Conservation (phyloP, 37 sponge, comb jelly and placozoan genomes). For the Beroe ovata region DNA sequence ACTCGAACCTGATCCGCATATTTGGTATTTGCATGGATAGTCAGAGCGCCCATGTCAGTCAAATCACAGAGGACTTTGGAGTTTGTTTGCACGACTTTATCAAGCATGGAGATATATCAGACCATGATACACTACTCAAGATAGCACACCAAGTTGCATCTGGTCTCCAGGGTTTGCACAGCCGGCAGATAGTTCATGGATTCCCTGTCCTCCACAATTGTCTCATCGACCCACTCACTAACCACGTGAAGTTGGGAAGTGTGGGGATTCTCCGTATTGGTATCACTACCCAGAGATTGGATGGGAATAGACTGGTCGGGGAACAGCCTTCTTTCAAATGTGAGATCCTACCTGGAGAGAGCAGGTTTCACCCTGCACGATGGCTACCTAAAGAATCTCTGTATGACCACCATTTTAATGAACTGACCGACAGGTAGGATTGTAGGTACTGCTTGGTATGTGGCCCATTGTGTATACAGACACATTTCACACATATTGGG, state of each 20-base stretch:
- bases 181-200: slow-evolving; percentile 38
- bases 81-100: slow-evolving; percentile 25
- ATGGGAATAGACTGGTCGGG: neutral
- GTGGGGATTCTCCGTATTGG: slow-evolving; percentile 36
- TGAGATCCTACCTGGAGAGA: neutral
- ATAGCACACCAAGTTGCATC: slow-evolving; percentile 38
- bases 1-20: neutral
- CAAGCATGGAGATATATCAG: neutral
- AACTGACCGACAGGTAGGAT: slow-evolving; percentile 35
- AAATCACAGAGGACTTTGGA: slow-evolving; percentile 47
- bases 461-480: too few relatives aligned
- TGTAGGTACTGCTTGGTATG: too few relatives aligned
- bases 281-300: slow-evolving; percentile 2
- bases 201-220: slow-evolving; percentile 67
- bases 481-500: too few relatives aligned
- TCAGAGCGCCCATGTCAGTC: neutral
- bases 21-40: slow-evolving; percentile 50
- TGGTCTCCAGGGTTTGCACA: slow-evolving; percentile 7
- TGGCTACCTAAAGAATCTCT: slow-evolving; percentile 60
- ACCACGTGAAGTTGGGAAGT: slow-evolving; percentile 2
- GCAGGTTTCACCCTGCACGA: slow-evolving; percentile 26
- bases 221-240: neutral
- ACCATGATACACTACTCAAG: neutral
- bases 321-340: slow-evolving; percentile 48
- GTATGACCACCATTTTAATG: slow-evolving; percentile 44